Conservation (phyloP, 2,113 vertebrate species). For the Lethenteron camtschaticum region DNA sequence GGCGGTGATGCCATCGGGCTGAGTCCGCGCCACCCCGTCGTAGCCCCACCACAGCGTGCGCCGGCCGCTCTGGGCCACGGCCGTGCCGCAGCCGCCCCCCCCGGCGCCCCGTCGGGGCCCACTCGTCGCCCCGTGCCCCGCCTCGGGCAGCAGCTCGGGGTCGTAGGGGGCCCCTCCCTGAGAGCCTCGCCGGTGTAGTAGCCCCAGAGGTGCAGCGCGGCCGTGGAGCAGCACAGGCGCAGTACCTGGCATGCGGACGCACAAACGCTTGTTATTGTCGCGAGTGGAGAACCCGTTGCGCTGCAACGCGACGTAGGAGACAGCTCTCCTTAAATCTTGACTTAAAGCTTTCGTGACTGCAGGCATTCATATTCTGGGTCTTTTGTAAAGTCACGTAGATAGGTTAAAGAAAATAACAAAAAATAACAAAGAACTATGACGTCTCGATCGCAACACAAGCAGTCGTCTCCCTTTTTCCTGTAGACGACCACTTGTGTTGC, state of each 20-base stretch:
- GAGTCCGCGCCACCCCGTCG: constrained; percentile 43
- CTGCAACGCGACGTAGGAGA: too few species aligned
- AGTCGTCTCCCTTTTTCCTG: too few species aligned
- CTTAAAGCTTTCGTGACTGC: too few species aligned
- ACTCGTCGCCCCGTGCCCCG: constrained; percentile 29
- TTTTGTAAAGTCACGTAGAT: too few species aligned
- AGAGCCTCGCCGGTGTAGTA: constrained; percentile 75
- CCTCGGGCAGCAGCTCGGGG: constrained; percentile 35
- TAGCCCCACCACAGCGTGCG: constrained; percentile 91
- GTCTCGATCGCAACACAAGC: too few species aligned
- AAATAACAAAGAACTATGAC: too few species aligned
- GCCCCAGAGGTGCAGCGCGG: constrained; percentile 75
- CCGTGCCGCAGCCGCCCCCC: not conserved
- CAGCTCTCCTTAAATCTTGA: too few species aligned
- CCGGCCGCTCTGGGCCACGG: constrained; percentile 36
- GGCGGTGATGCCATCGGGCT: constrained; percentile 71
- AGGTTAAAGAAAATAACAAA: too few species aligned
- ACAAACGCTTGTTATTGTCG: too few species aligned
- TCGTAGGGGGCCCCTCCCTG: constrained; percentile 66
- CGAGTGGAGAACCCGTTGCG: too few species aligned
- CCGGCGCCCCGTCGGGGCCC: constrained; percentile 20
- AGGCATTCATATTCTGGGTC: too few species aligned
- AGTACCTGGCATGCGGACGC: constrained; percentile 28
- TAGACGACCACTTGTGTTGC: too few species aligned
- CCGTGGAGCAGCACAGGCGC: constrained; percentile 54